These are phyloP conservation scores for Pseudanteris insignis DNA, from an alignment of 2,888 invertebrate species.

Conservation along the genomic window DNA sequence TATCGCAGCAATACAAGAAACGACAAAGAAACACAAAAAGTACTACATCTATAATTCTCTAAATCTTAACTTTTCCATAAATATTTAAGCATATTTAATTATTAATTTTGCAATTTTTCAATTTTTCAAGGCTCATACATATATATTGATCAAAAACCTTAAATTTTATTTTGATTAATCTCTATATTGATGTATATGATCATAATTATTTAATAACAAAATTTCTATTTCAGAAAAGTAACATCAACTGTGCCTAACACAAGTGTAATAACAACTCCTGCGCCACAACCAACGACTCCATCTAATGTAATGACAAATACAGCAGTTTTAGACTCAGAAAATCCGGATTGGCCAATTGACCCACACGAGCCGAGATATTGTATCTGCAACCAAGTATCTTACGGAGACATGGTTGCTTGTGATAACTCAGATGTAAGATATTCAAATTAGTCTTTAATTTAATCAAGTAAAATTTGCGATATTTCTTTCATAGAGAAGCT, in stretches of 20 bases:
- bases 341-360: conserved; percentile 91
- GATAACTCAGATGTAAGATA: conserved; percentile 96
- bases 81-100: not conserved
- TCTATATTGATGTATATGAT: too few relatives aligned
- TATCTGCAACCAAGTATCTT: conserved; percentile 96
- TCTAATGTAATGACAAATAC: conserved; percentile 63
- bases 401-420: conserved; percentile 99
- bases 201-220: too few relatives aligned
- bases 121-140: not conserved
- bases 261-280: conserved; percentile 57
- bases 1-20: conserved; percentile 75
- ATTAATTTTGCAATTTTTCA: not conserved
- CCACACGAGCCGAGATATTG: conserved; percentile 97
- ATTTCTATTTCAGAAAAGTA: conserved; percentile 63
- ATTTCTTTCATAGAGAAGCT: too few relatives aligned
- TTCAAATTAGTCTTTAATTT: too few relatives aligned
- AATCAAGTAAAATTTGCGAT: too few relatives aligned
- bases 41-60: too few relatives aligned
- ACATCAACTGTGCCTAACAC: conserved; percentile 58
- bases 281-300: conserved; percentile 65
- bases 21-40: conserved; percentile 74
- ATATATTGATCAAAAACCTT: too few relatives aligned
- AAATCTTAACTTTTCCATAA: too few relatives aligned
- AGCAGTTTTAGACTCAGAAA: conserved; percentile 71
- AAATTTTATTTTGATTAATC: too few relatives aligned